Evolutionary conservation across 2,113 vertebrate species (phyloP).

Genomic region (Oncorhynchus masou): DNA sequence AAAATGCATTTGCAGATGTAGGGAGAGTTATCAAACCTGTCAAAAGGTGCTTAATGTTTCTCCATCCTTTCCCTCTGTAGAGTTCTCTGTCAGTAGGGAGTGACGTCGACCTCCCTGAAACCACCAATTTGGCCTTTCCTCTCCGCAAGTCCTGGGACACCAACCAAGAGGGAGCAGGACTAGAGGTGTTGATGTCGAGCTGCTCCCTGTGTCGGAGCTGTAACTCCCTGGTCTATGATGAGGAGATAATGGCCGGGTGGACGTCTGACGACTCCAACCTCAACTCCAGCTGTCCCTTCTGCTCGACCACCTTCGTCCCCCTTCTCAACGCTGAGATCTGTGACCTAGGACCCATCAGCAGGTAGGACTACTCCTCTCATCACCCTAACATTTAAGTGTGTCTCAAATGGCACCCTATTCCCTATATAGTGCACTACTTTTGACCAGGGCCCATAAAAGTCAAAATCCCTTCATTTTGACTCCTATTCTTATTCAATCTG

Average conservation of each 20-base stretch:
- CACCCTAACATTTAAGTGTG: too few relatives aligned
- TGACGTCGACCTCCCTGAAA: constrained; percentile 82
- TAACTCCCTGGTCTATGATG: constrained; percentile 85
- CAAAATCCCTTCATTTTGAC: too few relatives aligned
- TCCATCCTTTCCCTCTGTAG: constrained; percentile 57
- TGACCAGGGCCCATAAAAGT: too few relatives aligned
- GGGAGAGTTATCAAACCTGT: neutral
- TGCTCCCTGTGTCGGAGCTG: constrained; percentile 86
- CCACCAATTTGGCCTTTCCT: constrained; percentile 68
- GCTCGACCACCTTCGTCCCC: constrained; percentile 83
- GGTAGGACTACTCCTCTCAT: constrained; percentile 51
- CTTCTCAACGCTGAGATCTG: constrained; percentile 86
- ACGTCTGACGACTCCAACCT: constrained; percentile 94
- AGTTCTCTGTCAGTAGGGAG: constrained; percentile 88
- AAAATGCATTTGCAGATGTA: neutral
- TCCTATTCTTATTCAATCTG: neutral
- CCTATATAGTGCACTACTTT: too few relatives aligned
- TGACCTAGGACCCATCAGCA: constrained; percentile 73
- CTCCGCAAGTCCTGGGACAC: constrained; percentile 76
- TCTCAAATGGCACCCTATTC: too few relatives aligned
- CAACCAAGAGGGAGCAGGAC: constrained; percentile 66
- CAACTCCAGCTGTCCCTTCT: constrained; percentile 89
- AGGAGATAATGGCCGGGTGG: constrained; percentile 97
- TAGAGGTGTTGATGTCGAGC: constrained; percentile 86
- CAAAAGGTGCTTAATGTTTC: neutral